Conservation (phyloP, 2,113 vertebrate species). For the Neogobius melanostomus region DNA sequence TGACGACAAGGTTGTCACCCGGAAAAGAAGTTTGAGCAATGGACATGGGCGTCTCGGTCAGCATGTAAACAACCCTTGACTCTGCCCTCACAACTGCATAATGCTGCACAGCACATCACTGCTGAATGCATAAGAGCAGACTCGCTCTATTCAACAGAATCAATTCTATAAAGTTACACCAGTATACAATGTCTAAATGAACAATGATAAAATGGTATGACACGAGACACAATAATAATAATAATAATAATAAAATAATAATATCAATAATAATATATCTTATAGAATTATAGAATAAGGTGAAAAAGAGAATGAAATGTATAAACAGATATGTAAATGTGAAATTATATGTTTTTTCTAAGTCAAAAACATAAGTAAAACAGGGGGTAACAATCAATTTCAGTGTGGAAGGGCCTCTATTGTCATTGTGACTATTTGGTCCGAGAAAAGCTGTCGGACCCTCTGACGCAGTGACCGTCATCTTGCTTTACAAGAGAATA, state of each 20-base stretch:
- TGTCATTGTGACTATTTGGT: too few species aligned
- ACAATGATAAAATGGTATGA: neutral
- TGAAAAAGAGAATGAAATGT: too few species aligned
- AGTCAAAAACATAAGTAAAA: too few species aligned
- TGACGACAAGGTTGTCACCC: conserved; percentile 49
- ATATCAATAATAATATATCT: too few species aligned
- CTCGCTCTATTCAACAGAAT: conserved; percentile 69
- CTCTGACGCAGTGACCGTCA: too few species aligned
- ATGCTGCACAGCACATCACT: conserved; percentile 51
- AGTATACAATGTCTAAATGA: neutral
- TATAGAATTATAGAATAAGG: too few species aligned
- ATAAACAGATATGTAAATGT: too few species aligned
- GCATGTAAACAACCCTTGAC: conserved; percentile 68
- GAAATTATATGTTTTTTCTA: too few species aligned
- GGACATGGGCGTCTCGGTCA: conserved; percentile 52
- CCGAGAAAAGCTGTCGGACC: too few species aligned
- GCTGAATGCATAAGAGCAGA: conserved; percentile 58
- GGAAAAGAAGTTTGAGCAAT: conserved; percentile 35
- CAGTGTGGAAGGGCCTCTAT: too few species aligned
- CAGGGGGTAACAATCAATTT: too few species aligned
- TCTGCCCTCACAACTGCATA: conserved; percentile 31
- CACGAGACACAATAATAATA: neutral
- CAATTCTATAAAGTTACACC: conserved; percentile 42
- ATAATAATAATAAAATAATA: neutral
- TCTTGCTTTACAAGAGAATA: too few species aligned